These are phyloP conservation scores for Galeruca laticollis DNA, from an alignment of 2,888 invertebrate genomes.

Conservation along the genomic window DNA sequence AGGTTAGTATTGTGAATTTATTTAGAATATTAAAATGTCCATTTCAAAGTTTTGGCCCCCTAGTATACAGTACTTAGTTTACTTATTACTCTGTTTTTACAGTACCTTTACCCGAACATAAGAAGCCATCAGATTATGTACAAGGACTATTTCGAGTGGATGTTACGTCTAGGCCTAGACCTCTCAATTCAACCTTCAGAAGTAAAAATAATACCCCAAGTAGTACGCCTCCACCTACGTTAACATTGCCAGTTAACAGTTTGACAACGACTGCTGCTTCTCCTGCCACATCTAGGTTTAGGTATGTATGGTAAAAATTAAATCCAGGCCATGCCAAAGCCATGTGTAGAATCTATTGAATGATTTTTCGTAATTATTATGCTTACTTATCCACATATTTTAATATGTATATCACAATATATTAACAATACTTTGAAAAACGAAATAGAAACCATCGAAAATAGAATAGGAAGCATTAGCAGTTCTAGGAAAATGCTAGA, in stretches of 20 bases:
- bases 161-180: constrained; percentile 68
- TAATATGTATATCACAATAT: too few relatives aligned
- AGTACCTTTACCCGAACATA: constrained; percentile 77
- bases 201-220: constrained; percentile 61
- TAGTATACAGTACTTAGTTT: background rate
- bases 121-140: constrained; percentile 78
- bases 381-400: too few relatives aligned
- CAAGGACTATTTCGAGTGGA: constrained; percentile 75
- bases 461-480: too few relatives aligned
- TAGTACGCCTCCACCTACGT: constrained; percentile 62
- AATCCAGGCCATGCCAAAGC: too few relatives aligned
- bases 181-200: constrained; percentile 64
- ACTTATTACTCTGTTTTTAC: constrained; percentile 46
- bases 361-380: too few relatives aligned
- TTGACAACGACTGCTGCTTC: constrained; percentile 41
- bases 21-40: too few relatives aligned
- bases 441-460: too few relatives aligned
- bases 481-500: too few relatives aligned
- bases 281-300: constrained; percentile 49
- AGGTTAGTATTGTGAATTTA: constrained; percentile 62
- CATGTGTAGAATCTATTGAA: too few relatives aligned
- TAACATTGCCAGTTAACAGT: constrained; percentile 48
- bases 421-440: too few relatives aligned
- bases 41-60: too few relatives aligned
- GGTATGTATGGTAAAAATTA: constrained; percentile 48